Base-by-base conservation (phyloP, 2,888 invertebrate genomes). In the Elysia crispata region DNA sequence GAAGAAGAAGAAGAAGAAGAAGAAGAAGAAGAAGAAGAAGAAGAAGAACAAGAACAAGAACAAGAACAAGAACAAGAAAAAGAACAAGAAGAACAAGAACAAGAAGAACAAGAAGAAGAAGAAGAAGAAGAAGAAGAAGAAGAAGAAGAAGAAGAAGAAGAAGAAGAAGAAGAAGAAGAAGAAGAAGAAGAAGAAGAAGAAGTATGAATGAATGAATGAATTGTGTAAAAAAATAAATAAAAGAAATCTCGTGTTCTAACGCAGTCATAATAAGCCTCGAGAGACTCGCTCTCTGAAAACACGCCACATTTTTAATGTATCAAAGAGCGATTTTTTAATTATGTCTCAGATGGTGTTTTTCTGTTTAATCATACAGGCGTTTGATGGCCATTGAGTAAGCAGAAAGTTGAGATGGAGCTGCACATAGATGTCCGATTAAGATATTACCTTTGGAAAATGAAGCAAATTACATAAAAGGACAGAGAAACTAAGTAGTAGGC, bases 121-220 rank as follows among this genome's bases (percentile, higher is more conserved):
- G 57, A 54, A 77, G 25, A 31, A 60, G 33, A n/a, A 41, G 69
- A 67, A 28, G 41, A 15, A 62, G 64, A 77, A 66, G 60, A 76
- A 64, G 75, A 57, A 41, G 75, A 60, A 60, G 60, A 60, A 60
- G 60, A 60, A 60, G 60, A 60, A 60, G 60, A 60, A 60, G 60
- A 60, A 60, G 60, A 60, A 60, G 60, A 60, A 60, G 60, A 60
- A 60, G 60, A 60, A 60, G 60, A 60, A 60, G 60, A 60, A 60
- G 60, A 62, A 76, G 13, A 67, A 66, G n/a, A 31, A 50, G 66
- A 76, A 64, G 75, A 64, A 49, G n/a, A n/a, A n/a, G n/a, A n/a
- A n/a, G n/a, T n/a, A n/a, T n/a, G n/a, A n/a, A n/a, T n/a, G n/a
- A n/a, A n/a, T 62, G 23, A 62, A n/a, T 15, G 62, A 8, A n/a